Conservation (phyloP, 2,888 invertebrate genomes). For the Patella depressa region DNA sequence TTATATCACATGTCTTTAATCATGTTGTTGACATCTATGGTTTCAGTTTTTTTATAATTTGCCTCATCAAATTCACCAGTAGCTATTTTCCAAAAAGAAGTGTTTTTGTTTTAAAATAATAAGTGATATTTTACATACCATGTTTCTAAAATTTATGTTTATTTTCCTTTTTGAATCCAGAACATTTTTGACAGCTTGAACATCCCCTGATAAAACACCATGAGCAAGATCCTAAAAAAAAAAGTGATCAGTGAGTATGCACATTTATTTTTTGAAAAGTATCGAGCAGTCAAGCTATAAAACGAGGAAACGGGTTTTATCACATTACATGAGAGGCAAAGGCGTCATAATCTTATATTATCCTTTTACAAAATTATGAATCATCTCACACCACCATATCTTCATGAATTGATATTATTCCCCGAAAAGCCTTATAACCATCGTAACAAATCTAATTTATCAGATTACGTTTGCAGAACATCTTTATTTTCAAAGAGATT, state of each 20-base stretch:
- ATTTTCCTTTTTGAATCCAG: slow-evolving; percentile 40
- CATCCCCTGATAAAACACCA: slow-evolving; percentile 59
- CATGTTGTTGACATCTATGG: too few relatives aligned
- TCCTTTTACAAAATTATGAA: not conserved
- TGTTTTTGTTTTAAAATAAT: too few relatives aligned
- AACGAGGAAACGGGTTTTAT: too few relatives aligned
- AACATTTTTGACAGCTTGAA: slow-evolving; percentile 43
- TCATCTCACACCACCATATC: not conserved
- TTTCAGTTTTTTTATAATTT: too few relatives aligned
- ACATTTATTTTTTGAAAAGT: not conserved
- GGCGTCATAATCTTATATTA: not conserved
- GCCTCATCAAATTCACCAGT: too few relatives aligned
- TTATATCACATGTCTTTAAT: too few relatives aligned
- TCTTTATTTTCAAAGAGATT: too few relatives aligned
- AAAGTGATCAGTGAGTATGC: not conserved
- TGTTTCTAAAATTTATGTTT: slow-evolving; percentile 62
- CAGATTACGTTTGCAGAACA: too few relatives aligned
- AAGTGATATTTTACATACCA: slow-evolving; percentile 44
- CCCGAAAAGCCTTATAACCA: too few relatives aligned
- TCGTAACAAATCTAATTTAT: too few relatives aligned
- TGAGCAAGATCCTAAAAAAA: slow-evolving; percentile 60
- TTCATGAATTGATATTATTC: not conserved
- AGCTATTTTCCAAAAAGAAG: too few relatives aligned
- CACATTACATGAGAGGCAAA: not conserved
- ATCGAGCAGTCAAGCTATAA: too few relatives aligned